phyloP scores from a whole-genome alignment of 2,888 invertebrate species.

The Leucophenga maculata region DNA sequence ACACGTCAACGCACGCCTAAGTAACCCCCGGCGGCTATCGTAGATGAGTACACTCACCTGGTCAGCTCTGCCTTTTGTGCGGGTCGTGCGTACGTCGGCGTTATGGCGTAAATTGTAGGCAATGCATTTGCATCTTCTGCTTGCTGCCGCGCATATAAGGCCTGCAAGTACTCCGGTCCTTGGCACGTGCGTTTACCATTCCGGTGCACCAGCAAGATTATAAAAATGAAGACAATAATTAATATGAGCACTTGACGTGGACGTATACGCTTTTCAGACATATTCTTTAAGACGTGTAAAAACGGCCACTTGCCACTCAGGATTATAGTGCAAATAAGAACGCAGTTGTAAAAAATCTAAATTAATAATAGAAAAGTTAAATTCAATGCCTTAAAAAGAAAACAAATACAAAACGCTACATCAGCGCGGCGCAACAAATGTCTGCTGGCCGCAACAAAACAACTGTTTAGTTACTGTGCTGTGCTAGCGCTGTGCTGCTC shows the following conservation, averaged over 20 bases:
- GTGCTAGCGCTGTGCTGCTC: too few species aligned
- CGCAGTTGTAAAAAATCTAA: neutral
- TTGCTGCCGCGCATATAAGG: slow-evolving; percentile 54
- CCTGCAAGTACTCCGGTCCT: slow-evolving; percentile 64
- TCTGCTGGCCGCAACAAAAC: too few species aligned
- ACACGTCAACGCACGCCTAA: neutral
- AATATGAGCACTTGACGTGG: slow-evolving; percentile 68
- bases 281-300: slow-evolving; percentile 46
- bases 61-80: slow-evolving; percentile 96
- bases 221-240: slow-evolving; percentile 62
- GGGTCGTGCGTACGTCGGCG: slow-evolving; percentile 90
- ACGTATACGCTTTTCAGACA: slow-evolving; percentile 69
- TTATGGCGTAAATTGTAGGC: slow-evolving; percentile 90
- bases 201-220: slow-evolving; percentile 67
- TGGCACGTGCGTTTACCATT: slow-evolving; percentile 64
- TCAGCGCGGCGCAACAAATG: too few species aligned
- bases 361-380: neutral
- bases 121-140: slow-evolving; percentile 46
- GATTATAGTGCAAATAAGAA: neutral
- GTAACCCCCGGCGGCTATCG: neutral
- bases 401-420: neutral
- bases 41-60: slow-evolving; percentile 74
- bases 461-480: too few species aligned
- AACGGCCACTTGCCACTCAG: too few species aligned
- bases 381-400: neutral